Percentiles rank a stretch among this genome's conserved stretches.
These are phyloP conservation scores for Macroglossus sobrinus DNA, from an alignment of 2,113 vertebrate genomes.

Conservation along the genomic window DNA sequence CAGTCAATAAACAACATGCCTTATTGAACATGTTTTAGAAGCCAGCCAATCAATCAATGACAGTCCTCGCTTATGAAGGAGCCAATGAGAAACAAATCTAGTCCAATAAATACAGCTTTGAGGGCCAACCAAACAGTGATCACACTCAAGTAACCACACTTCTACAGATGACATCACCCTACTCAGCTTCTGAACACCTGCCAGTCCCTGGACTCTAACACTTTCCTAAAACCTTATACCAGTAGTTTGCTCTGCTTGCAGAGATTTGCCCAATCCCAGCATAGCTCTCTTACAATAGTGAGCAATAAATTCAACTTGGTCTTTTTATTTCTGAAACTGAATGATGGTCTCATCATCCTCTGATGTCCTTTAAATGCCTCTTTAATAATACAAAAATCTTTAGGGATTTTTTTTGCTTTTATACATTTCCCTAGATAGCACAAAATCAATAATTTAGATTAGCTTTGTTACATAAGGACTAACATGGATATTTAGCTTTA, in stretches of 20 bases:
- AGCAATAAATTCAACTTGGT: background rate
- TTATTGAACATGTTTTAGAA: background rate
- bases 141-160: background rate
- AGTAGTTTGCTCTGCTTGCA: background rate
- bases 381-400: background rate
- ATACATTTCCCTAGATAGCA: background rate
- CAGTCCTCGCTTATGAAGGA: background rate
- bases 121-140: background rate
- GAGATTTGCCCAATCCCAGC: background rate
- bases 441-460: background rate
- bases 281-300: background rate
- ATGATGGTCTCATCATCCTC: background rate
- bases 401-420: background rate
- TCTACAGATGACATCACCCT: background rate
- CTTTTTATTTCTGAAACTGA: background rate
- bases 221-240: background rate
- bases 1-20: background rate
- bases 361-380: background rate
- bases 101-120: background rate
- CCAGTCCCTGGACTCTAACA: background rate
- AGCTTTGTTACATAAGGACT: background rate
- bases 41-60: background rate
- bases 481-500: background rate
- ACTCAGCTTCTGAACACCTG: background rate
- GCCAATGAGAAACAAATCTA: background rate